Conservation (phyloP, 2,888 invertebrate species). For the Drosophila aldrichi region DNA sequence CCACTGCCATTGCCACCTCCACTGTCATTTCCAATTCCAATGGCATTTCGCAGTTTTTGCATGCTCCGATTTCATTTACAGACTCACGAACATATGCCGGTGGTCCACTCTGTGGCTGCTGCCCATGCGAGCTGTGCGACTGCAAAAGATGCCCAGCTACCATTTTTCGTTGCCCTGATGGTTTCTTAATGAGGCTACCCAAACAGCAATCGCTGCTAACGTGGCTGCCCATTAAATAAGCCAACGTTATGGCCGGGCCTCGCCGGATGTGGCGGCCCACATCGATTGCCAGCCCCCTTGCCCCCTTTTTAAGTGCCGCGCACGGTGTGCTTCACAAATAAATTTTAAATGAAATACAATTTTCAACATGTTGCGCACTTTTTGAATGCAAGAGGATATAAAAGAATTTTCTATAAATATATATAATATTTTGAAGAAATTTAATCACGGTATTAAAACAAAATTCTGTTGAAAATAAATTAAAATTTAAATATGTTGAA, state of each 20-base stretch:
- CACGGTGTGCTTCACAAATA: conserved; percentile 24
- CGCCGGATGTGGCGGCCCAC: conserved; percentile 5
- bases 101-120: not conserved
- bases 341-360: not conserved
- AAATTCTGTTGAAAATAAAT: no score
- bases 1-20: not conserved
- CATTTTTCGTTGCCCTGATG: conserved; percentile 54
- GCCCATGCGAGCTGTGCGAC: conserved; percentile 18
- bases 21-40: conserved; percentile 16
- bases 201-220: conserved; percentile 48
- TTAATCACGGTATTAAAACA: no score
- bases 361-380: not conserved
- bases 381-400: not conserved
- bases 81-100: conserved; percentile 21
- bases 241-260: conserved; percentile 25
- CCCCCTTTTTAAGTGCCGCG: conserved; percentile 35
- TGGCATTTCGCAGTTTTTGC: conserved; percentile 52
- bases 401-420: not conserved
- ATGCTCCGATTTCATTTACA: conserved; percentile 52
- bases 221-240: conserved; percentile 54
- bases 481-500: no score
- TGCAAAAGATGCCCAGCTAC: conserved; percentile 36
- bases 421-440: no score
- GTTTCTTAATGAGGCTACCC: conserved; percentile 68
- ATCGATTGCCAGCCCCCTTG: conserved; percentile 24